Evolutionary conservation across 2,113 vertebrate genomes (phyloP).

Genomic region (Pollachius pollachius): DNA sequence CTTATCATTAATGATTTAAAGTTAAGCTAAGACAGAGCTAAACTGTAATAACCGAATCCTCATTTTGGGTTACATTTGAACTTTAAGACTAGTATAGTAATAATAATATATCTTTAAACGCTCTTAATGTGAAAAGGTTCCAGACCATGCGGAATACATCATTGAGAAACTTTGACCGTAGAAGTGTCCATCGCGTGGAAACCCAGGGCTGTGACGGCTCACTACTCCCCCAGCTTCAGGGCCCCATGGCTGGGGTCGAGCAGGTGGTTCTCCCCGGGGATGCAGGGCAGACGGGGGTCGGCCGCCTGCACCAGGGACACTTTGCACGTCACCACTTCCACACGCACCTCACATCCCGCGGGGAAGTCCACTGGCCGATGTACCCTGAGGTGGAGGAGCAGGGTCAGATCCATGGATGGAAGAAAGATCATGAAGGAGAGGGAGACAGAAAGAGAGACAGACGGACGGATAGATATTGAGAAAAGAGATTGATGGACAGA

Average conservation of each 20-base stretch:
- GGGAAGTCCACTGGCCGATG: conserved; percentile 92
- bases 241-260: conserved; percentile 59
- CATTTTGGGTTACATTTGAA: too few species aligned
- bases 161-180: not conserved
- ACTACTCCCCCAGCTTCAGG: conserved; percentile 41
- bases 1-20: too few species aligned
- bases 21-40: too few species aligned
- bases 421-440: not conserved
- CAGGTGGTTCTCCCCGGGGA: conserved; percentile 39
- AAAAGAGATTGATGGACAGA: too few species aligned
- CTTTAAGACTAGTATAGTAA: not conserved
- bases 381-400: conserved; percentile 65
- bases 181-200: not conserved
- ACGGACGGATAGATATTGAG: not conserved
- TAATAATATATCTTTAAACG: not conserved
- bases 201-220: conserved; percentile 4
- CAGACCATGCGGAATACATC: too few species aligned
- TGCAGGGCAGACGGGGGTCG: conserved; percentile 81
- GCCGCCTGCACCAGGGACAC: conserved; percentile 85
- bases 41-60: too few species aligned
- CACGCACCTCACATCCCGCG: conserved; percentile 82
- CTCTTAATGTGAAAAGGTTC: not conserved
- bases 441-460: not conserved
- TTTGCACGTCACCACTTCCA: conserved; percentile 82
- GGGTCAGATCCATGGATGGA: conserved; percentile 1